Evolutionary conservation across 2,797 vertebrate genomes (phyloP), one percentile per base, ranked within the genome.

Genomic region (Anguilla marmorata): DNA sequence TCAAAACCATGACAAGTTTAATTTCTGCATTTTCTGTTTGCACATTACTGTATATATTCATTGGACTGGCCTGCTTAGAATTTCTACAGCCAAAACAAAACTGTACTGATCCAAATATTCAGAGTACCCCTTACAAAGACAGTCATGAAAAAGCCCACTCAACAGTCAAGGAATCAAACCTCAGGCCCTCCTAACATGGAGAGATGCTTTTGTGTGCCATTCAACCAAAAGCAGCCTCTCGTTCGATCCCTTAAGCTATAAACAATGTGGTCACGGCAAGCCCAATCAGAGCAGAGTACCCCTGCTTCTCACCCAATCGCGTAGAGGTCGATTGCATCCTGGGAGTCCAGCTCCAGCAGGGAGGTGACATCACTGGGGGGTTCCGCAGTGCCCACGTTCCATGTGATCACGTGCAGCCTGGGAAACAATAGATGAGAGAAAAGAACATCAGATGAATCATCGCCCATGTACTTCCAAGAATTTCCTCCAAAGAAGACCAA

Each of bases 381-480:
- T 85, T 97, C 94, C 33, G 95, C 96, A n/a, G 98, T 97, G 87
- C 97, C 98, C 90, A 99, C 98, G 0, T 99, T 99, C 99, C 99
- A 99, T 0, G 98, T 99, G 91, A 98, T 95, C 54, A 99, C 91
- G 88, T 98, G 97, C 0, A 99, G 90, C 91, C 98, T 99, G 91
- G 12, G 89, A 58, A 37, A 21, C 12, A 8, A 37, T 19, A 33
- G 33, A 12, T 50, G 63, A 21, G 11, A 5, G 87, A 19, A 9
- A 45, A 41, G 41, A 50, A n/a, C 19, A 50, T n/a, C 21, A 50
- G 6, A 52, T 83, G 21, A 52, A n/a, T 27, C 7, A 72, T 72
- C 27, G 27, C n/a, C 69, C 30, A 30, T 30, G n/a, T 33, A 72
- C n/a, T 30, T 30, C 66, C 27, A 30, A 30, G 66, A 72, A 72